A percentile compares a stretch with the other conserved stretches of the same genome.
Conservation (phyloP, 2,888 invertebrate genomes). For the Cybosia mesomella region DNA sequence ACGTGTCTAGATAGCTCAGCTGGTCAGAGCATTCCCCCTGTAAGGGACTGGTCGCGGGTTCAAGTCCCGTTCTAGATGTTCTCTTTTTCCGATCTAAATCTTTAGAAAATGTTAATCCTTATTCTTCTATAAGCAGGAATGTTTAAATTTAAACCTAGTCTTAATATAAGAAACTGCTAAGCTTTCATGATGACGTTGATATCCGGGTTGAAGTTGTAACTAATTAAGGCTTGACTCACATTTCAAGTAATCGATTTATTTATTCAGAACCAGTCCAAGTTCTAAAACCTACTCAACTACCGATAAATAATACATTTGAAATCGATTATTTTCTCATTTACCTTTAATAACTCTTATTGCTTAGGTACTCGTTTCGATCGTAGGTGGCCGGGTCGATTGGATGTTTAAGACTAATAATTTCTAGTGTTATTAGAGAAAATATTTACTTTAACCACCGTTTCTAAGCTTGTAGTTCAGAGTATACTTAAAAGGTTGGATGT, state of each 20-base stretch:
- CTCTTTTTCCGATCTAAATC: too few species aligned
- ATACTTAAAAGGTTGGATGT: too few species aligned
- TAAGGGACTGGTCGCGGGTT: too few species aligned
- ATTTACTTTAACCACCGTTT: not conserved
- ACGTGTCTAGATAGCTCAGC: too few species aligned
- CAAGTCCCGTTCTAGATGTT: too few species aligned
- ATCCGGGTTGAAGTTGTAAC: not conserved
- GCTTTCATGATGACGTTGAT: not conserved
- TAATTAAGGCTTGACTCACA: not conserved
- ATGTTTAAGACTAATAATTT: too few species aligned
- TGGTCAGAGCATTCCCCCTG: too few species aligned
- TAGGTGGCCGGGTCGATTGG: not conserved
- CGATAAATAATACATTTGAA: not conserved
- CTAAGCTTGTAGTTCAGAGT: not conserved
- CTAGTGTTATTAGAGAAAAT: too few species aligned
- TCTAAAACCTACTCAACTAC: not conserved
- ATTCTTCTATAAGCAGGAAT: not conserved
- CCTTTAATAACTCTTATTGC: slow-evolving; percentile 6
- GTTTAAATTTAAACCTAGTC: not conserved
- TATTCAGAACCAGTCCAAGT: not conserved
- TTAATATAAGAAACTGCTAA: not conserved
- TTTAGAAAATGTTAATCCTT: too few species aligned
- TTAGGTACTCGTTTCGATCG: not conserved
- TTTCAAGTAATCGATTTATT: not conserved
- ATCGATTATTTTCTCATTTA: slow-evolving; percentile 11